Base-by-base conservation (phyloP, 2,113 vertebrate species). In the Callipepla californica region DNA sequence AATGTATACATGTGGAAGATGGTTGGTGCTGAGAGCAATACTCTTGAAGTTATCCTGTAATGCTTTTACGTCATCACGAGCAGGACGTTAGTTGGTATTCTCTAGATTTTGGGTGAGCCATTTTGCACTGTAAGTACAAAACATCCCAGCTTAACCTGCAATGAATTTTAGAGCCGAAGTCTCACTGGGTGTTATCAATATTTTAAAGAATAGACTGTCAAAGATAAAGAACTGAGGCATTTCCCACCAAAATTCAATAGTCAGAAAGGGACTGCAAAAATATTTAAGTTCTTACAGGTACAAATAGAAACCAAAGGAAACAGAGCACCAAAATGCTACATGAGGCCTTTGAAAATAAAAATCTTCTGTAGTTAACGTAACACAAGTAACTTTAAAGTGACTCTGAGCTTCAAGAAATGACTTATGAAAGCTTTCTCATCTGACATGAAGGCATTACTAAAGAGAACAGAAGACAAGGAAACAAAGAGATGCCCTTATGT, bases 111-210 rank as follows among this genome's bases (percentile, higher is more conserved):
- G 58, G 28, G 7, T 14, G 21, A 53, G 9, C 8, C 21, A 19
- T 25, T 47, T 59, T 55, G 14, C 40, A 30, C 38, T 34, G 20
- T 3, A 47, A 18, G 40, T 18, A 22, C 13, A 21, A 22, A 78
- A 57, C 32, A 23, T 19, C 18, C 11, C 2, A 15, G 34, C 7
- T 62, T 45, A 32, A 57, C 0, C 0, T 3, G 2, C 32, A 25
- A 5, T 1, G 12, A 81, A 25, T 25, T 84, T 17, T 2, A 58
- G 42, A 72, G 50, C 26, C 26, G n/a, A 68, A 14, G 16, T 44
- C 61, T 65, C 70, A 17, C 70, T 7, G 22, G 10, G 8, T 32
- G 32, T 12, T 62, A 65, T 14, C 61, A 36, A 22, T 59, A 44
- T 51, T 58, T 90, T 28, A 36, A 53, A 68, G 47, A 76, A 13